Percentiles rank a stretch among this genome's conserved stretches.
phyloP scores from a whole-genome alignment of 2,113 vertebrate species.

The Eulemur rufifrons region DNA sequence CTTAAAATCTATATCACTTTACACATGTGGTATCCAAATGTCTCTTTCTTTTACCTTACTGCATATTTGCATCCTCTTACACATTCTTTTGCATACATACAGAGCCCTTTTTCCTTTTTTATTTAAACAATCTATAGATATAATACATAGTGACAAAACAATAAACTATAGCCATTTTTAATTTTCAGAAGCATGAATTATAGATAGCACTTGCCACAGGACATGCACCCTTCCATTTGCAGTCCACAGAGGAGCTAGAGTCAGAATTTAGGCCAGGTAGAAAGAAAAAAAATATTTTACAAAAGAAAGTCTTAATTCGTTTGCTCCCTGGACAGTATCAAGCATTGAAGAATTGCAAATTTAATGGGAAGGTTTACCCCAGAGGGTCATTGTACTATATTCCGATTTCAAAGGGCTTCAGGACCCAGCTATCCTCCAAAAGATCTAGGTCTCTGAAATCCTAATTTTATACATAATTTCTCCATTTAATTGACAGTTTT shows the following conservation, averaged over 20 bases:
- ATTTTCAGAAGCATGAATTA: conserved; percentile 59
- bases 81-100: neutral
- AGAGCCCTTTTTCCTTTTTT: conserved; percentile 5
- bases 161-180: conserved; percentile 65
- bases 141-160: conserved; percentile 58
- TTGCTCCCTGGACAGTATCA: conserved; percentile 57
- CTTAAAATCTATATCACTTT: conserved; percentile 27
- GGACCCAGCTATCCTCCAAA: conserved; percentile 51
- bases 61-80: neutral
- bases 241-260: conserved; percentile 38
- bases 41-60: neutral
- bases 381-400: conserved; percentile 24
- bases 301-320: conserved; percentile 69
- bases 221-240: neutral
- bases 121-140: conserved; percentile 60
- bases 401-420: conserved; percentile 48
- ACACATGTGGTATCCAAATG: neutral
- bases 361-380: conserved; percentile 63
- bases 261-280: conserved; percentile 64
- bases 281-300: conserved; percentile 49
- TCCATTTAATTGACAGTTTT: conserved; percentile 80
- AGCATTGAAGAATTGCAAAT: conserved; percentile 59
- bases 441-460: conserved; percentile 68
- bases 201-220: conserved; percentile 36
- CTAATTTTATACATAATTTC: conserved; percentile 76